Base-by-base conservation (phyloP, 1,140 invertebrate species). In the Maconellicoccus hirsutus region DNA sequence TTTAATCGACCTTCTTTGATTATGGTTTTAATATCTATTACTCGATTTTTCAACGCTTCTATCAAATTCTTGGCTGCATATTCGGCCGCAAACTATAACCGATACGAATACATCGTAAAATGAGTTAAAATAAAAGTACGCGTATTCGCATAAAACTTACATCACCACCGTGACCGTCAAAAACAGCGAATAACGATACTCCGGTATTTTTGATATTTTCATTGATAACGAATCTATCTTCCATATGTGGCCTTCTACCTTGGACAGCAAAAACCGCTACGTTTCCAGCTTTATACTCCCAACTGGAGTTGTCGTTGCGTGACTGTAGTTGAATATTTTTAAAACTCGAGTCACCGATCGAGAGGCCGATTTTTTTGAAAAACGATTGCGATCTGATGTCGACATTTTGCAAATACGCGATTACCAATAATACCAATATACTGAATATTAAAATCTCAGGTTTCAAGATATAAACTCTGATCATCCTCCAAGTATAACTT, bases 101-200 rank as follows among this genome's bases (percentile, higher is more conserved):
- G 19, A 73, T 19, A 71, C 73, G 71, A 8, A 66, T 16, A n/a
- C n/a, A n/a, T n/a, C n/a, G n/a, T 42, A n/a, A n/a, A 10, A 42
- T 8, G 8, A n/a, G 39, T 42, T 8, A 42, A 10, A 42, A n/a
- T 42, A 42, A 42, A 10, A 42, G 39, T 42, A 42, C 8, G 8
- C 8, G 39, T 42, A 42, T 10, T n/a, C n/a, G n/a, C n/a, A n/a
- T n/a, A 52, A 52, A 8, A 16, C 42, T 78, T 81, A 89, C 87
- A 81, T 95, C 91, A 69, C 94, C 94, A 70, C 94, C 94, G 80
- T 97, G 94, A 0, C 94, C 94, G 83, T 97, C 94, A 80, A 96
- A 96, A 71, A 96, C 87, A 42, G 92, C 93, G 83, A 92, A 96
- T 63, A 96, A 82, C 1, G 90, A 88, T 70, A 94, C 87, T 25